phyloP scores from a whole-genome alignment of 1,140 invertebrate genomes.

The Babylonia areolata region DNA sequence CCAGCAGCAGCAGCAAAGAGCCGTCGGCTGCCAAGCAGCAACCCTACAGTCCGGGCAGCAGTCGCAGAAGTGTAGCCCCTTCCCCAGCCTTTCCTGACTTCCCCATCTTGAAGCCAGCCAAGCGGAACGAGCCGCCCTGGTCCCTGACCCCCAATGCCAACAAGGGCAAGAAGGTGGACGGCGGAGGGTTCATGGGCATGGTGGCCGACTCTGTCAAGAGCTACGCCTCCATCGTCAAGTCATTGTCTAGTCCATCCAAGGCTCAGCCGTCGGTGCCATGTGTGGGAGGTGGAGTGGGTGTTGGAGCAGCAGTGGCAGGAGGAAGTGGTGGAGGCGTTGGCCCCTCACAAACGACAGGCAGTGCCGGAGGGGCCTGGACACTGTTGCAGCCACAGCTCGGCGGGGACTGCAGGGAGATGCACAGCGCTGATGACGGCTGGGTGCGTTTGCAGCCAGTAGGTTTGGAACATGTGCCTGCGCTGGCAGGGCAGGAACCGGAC shows the following conservation, averaged over 20 bases:
- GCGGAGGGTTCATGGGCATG: not conserved
- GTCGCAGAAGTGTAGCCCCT: not conserved
- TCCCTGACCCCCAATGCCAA: slow-evolving; percentile 2
- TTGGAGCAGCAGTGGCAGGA: too few species aligned
- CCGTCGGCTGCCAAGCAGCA: not conserved
- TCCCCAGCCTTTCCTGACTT: slow-evolving; percentile 8
- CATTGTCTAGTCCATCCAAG: slow-evolving; percentile 4
- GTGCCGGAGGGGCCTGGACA: too few species aligned
- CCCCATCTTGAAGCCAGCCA: slow-evolving; percentile 28
- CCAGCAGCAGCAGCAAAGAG: not conserved
- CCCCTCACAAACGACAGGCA: not conserved
- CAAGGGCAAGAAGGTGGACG: not conserved
- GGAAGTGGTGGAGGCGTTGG: not conserved
- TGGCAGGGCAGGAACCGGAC: not conserved
- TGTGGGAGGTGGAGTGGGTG: too few species aligned
- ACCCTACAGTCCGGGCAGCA: not conserved
- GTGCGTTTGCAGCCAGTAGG: not conserved
- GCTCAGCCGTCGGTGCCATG: too few species aligned
- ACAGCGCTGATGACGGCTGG: not conserved
- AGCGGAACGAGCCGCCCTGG: slow-evolving; percentile 35
- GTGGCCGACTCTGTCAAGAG: slow-evolving; percentile 20
- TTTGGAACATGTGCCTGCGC: not conserved
- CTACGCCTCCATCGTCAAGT: slow-evolving; percentile 38
- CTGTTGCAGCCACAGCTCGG: not conserved
- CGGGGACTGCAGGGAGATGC: not conserved